Conservation (phyloP, 2,888 invertebrate species). For the Orgyia antiqua region DNA sequence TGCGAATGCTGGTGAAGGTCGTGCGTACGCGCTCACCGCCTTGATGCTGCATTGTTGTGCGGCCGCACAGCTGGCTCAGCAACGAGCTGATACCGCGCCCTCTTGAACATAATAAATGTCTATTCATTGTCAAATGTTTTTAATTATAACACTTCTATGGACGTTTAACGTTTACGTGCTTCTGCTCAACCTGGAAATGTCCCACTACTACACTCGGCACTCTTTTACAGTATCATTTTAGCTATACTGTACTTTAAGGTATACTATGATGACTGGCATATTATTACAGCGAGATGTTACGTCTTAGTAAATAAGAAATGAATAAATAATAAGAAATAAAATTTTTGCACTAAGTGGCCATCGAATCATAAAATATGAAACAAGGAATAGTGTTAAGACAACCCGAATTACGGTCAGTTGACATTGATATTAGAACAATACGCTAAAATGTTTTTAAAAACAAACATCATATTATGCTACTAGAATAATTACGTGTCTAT, state of each 20-base stretch:
- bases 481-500: constrained; percentile 18
- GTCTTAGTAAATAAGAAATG: no score
- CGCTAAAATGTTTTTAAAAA: constrained; percentile 10
- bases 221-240: no score
- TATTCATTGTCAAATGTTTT: constrained; percentile 35
- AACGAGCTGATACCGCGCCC: constrained; percentile 40
- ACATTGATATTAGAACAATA: constrained; percentile 13
- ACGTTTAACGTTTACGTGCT: not conserved
- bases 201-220: no score
- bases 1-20: constrained; percentile 76
- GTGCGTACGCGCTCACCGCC: constrained; percentile 93
- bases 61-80: constrained; percentile 88
- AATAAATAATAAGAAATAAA: no score
- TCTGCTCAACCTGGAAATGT: not conserved
- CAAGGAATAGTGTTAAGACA: no score
- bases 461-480: constrained; percentile 4
- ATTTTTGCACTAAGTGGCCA: no score
- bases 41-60: constrained; percentile 97
- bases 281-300: no score
- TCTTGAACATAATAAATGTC: constrained; percentile 51
- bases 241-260: no score
- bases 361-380: no score
- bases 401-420: no score
- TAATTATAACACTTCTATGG: constrained; percentile 17
- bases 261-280: no score